phyloP scores from a whole-genome alignment of 1,140 invertebrate genomes.

The Meloidogyne exigua region DNA sequence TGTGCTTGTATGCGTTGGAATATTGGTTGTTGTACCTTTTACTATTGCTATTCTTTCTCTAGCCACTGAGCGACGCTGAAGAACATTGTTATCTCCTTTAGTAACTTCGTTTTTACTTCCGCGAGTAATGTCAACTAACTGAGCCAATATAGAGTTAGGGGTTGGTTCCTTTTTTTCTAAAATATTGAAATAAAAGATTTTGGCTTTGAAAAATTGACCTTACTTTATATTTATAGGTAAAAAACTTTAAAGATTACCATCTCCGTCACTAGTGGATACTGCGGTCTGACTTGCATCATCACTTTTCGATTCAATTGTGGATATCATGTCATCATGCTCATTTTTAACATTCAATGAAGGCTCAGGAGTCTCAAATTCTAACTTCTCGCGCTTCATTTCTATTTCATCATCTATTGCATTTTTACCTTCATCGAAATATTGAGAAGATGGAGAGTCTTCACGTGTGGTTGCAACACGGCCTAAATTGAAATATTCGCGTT shows the following conservation, averaged over 20 bases:
- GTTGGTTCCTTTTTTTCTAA: conserved; percentile 14
- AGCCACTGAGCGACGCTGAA: background rate
- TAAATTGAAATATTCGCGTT: conserved; percentile 27
- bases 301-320: background rate
- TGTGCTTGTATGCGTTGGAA: background rate
- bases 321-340: background rate
- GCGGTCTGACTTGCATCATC: background rate
- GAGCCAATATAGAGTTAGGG: conserved; percentile 21
- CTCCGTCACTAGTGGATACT: background rate
- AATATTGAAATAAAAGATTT: background rate
- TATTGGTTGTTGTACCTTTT: background rate
- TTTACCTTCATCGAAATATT: background rate
- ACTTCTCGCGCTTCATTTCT: background rate
- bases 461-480: background rate
- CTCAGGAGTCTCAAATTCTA: conserved; percentile 14
- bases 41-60: background rate
- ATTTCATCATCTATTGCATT: background rate
- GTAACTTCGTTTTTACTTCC: background rate
- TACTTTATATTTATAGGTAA: background rate
- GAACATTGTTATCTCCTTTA: conserved; percentile 1
- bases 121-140: conserved; percentile 23
- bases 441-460: background rate
- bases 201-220: background rate
- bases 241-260: background rate
- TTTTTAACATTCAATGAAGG: background rate